phyloP scores from a whole-genome alignment of 2,888 invertebrate genomes.

The Ormyrus labotus region DNA sequence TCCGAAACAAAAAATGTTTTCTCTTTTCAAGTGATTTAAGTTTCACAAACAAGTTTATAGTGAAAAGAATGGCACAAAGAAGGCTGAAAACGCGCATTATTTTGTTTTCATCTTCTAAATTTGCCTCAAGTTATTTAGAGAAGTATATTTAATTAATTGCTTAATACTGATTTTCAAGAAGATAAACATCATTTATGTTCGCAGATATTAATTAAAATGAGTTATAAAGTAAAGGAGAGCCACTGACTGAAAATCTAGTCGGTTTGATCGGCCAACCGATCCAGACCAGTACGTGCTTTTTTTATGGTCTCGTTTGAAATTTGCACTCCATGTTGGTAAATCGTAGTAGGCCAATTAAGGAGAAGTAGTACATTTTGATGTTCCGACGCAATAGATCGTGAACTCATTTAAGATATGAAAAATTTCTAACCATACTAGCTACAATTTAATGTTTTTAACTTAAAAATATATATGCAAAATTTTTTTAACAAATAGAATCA shows the following conservation, averaged over 20 bases:
- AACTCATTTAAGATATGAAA: constrained; percentile 9
- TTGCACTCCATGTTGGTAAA: neutral
- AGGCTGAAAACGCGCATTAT: too few relatives aligned
- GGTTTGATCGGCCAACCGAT: constrained; percentile 19
- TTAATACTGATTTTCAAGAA: too few relatives aligned
- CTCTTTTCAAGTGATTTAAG: neutral
- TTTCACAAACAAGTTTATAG: neutral
- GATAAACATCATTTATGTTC: too few relatives aligned
- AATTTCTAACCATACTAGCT: neutral
- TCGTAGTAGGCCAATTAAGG: constrained; percentile 3
- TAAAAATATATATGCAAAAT: neutral
- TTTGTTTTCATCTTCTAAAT: too few relatives aligned
- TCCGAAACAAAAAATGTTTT: neutral
- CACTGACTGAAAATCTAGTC: constrained; percentile 29
- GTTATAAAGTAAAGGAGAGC: neutral
- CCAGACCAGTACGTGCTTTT: constrained; percentile 24
- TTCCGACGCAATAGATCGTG: constrained; percentile 9
- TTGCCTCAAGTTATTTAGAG: too few relatives aligned
- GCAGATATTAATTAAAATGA: too few relatives aligned
- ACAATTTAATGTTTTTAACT: neutral
- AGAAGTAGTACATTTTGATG: constrained; percentile 28
- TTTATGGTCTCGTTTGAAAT: constrained; percentile 24
- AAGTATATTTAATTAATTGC: too few relatives aligned
- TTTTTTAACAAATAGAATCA: neutral
- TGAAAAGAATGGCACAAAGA: neutral